Percentiles rank a stretch among this genome's conserved stretches.
Conservation (phyloP, 2,888 invertebrate genomes). For the Tachystola acroxantha region DNA sequence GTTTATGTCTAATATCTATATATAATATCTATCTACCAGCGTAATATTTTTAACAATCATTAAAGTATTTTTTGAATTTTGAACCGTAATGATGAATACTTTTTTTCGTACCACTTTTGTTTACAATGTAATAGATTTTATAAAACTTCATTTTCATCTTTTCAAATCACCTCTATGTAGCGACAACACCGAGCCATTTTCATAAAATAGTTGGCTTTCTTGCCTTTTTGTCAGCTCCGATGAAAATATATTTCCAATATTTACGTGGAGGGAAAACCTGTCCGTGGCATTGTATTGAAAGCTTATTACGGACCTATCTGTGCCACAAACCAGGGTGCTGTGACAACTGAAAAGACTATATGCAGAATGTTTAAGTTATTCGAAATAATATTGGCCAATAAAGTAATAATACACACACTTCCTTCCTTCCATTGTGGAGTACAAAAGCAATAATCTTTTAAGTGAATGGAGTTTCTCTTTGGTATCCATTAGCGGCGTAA, state of each 20-base stretch:
- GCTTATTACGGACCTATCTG: no score
- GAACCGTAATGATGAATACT: no score
- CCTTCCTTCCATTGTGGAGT: slow-evolving; percentile 1
- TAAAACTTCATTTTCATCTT: background rate
- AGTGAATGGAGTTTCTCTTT: slow-evolving; percentile 9
- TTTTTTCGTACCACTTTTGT: no score
- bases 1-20: no score
- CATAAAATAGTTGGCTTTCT: background rate
- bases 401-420: slow-evolving; percentile 5
- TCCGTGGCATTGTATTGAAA: background rate
- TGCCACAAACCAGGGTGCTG: no score
- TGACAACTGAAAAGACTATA: no score
- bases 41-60: no score
- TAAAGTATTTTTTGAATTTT: no score
- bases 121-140: background rate
- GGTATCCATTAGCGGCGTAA: slow-evolving; percentile 12
- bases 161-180: no score
- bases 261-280: background rate
- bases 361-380: no score
- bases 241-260: background rate
- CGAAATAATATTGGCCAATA: slow-evolving; percentile 5
- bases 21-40: no score
- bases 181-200: background rate
- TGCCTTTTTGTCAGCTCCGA: background rate
- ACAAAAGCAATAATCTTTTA: slow-evolving; percentile 9